Percentiles rank a stretch among this genome's conserved stretches.
Evolutionary conservation across 2,797 vertebrate species (phyloP).

Genomic region (Hydrophis major): DNA sequence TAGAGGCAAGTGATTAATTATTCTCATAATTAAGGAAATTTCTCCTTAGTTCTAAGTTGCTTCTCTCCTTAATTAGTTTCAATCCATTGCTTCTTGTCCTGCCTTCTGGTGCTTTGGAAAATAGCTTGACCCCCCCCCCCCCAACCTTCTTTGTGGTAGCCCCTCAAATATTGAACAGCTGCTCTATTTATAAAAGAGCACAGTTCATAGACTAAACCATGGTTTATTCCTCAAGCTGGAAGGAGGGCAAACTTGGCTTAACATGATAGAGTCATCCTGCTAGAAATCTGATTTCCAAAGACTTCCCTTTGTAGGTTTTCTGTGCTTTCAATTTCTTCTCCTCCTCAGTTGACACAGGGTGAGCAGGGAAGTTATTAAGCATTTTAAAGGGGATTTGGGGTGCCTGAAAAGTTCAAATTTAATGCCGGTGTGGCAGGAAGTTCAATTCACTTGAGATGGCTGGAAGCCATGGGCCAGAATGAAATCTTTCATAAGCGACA

Average conservation of each 20-base stretch:
- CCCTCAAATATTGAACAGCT: neutral
- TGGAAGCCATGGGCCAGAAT: constrained; percentile 63
- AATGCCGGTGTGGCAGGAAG: constrained; percentile 48
- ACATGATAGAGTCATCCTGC: neutral
- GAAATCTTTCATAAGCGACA: constrained; percentile 69
- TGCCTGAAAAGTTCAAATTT: constrained; percentile 48
- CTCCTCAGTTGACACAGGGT: constrained; percentile 50
- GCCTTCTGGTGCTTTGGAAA: neutral
- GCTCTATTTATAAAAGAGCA: neutral
- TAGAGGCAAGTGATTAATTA: neutral
- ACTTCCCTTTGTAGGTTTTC: neutral
- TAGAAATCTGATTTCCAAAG: neutral
- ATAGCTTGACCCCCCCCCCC: too few species aligned
- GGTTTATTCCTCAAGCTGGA: neutral
- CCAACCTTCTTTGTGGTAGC: neutral
- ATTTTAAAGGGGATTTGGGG: neutral
- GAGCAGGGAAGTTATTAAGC: constrained; percentile 44
- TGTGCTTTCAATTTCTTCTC: constrained; percentile 23
- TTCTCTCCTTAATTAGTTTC: neutral
- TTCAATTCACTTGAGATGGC: constrained; percentile 62
- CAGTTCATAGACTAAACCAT: neutral
- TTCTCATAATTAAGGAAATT: neutral
- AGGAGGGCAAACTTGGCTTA: neutral
- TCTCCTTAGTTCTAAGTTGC: neutral
- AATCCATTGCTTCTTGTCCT: fast-evolving